Evolutionary conservation across 2,113 vertebrate genomes (phyloP).

Genomic region (Burhinus bistriatus): DNA sequence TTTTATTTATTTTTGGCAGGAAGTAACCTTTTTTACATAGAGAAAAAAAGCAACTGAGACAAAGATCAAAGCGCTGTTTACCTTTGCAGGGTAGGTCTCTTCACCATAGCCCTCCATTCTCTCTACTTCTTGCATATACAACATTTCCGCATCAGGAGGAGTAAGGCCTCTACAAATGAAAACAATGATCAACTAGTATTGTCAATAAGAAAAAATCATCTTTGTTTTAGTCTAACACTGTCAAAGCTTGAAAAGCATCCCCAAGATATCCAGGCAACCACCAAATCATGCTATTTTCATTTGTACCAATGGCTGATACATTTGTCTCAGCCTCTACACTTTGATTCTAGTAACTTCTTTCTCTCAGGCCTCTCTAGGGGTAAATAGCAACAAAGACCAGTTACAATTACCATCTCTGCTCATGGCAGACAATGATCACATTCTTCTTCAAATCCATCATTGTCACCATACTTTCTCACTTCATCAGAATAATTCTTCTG

Average conservation of each 20-base stretch:
- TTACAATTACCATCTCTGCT: neutral
- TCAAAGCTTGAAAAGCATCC: neutral
- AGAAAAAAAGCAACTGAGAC: neutral
- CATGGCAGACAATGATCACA: neutral
- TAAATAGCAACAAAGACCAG: neutral
- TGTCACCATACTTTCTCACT: neutral
- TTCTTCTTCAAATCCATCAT: neutral
- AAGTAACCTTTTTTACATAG: neutral
- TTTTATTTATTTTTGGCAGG: neutral
- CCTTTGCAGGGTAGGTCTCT: slow-evolving; percentile 95
- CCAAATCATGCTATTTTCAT: neutral
- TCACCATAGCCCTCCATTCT: slow-evolving; percentile 95
- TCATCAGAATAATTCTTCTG: neutral
- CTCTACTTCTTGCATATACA: slow-evolving; percentile 98
- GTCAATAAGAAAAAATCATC: neutral
- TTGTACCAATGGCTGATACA: neutral
- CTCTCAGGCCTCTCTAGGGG: neutral
- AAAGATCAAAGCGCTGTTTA: slow-evolving; percentile 35
- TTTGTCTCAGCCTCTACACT: neutral
- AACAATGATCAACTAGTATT: neutral
- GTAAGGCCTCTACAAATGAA: slow-evolving; percentile 83
- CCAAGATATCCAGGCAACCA: neutral
- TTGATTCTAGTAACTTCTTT: neutral
- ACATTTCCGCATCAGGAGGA: slow-evolving; percentile 90
- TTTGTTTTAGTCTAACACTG: neutral